Conservation (phyloP, 2,888 invertebrate species). For the Idaea biselata region DNA sequence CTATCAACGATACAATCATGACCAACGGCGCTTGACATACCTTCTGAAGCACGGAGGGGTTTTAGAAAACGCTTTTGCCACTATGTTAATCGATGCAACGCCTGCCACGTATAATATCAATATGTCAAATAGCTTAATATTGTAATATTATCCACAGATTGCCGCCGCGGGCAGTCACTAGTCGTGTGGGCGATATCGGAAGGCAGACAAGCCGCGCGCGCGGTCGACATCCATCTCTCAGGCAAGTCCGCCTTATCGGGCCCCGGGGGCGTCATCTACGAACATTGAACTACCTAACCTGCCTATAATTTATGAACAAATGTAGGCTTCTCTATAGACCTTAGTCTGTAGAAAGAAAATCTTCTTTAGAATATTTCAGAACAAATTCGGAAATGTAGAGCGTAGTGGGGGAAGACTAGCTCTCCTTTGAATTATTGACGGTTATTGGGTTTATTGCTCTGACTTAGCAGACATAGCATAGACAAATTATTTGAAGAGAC, state of each 20-base stretch:
- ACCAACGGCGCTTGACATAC: too few species aligned
- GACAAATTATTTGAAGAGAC: neutral
- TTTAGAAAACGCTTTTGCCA: too few species aligned
- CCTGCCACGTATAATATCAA: too few species aligned
- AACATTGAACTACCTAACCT: constrained; percentile 39
- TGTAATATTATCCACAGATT: constrained; percentile 82
- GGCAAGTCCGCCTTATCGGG: constrained; percentile 92
- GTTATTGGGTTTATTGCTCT: neutral
- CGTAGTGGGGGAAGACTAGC: neutral
- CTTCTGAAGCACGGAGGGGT: too few species aligned
- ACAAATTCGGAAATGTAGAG: neutral
- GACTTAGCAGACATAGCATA: neutral
- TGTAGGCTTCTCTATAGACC: constrained; percentile 4
- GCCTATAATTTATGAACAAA: constrained; percentile 3
- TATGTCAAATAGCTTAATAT: too few species aligned
- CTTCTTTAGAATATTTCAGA: neutral
- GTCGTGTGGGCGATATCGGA: constrained; percentile 99
- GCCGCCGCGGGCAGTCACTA: constrained; percentile 98
- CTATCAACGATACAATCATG: too few species aligned
- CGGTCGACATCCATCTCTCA: constrained; percentile 92
- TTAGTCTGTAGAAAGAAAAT: neutral
- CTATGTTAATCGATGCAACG: too few species aligned
- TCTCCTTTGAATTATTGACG: neutral
- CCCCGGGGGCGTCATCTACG: constrained; percentile 91
- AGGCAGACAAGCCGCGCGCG: constrained; percentile 98